Evolutionary conservation across 92 coral and sea anemone species (phyloP), one percentile per base, ranked within the genome.

Genomic region (Nematostella vectensis): DNA sequence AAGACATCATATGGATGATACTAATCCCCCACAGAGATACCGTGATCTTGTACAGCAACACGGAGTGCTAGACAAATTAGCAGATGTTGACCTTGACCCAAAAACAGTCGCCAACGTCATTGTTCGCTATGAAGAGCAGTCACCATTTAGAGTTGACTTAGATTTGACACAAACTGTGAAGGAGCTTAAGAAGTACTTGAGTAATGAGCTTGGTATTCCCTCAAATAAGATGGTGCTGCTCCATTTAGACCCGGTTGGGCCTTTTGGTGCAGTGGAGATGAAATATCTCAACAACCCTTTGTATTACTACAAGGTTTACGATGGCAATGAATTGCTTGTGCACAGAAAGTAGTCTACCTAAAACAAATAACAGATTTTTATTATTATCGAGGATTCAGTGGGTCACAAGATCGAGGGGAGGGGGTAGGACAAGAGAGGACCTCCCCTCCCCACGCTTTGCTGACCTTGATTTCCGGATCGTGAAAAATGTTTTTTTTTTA

Each of bases 241-340:
- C 44, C 78, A 81, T 33, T 33, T 61, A n/a, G 88, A 87, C 44
- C 61, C 71, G 13, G 71, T 55, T 25, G 63, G 29, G 29, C 31
- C 23, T 1, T 60, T 42, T 61, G 87, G 77, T 23, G 45, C 58
- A 11, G 81, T 81, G 20, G 83, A 78, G 26, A 72, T 91, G 76
- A 67, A 47, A 4, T 69, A 8, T 19, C 72, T 69, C 18, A n/a
- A 39, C 2, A 63, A 79, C 26, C n/a, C 66, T 15, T 60, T 91
- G 37, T 57, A 70, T 48, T 68, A 71, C 3, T 91, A 78, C 57
- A 69, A 67, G 12, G 75, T 91, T 45, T 62, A 69, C 20, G 96
- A 86, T 55, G 98, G 98, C 0, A 91, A 86, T 62, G 89, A 80
- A 57, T 73, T 91, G 20, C 80, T 71, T 50, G 62, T 91, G 8